phyloP scores from a whole-genome alignment of 2,797 vertebrate species.

The Australoheros facetus region DNA sequence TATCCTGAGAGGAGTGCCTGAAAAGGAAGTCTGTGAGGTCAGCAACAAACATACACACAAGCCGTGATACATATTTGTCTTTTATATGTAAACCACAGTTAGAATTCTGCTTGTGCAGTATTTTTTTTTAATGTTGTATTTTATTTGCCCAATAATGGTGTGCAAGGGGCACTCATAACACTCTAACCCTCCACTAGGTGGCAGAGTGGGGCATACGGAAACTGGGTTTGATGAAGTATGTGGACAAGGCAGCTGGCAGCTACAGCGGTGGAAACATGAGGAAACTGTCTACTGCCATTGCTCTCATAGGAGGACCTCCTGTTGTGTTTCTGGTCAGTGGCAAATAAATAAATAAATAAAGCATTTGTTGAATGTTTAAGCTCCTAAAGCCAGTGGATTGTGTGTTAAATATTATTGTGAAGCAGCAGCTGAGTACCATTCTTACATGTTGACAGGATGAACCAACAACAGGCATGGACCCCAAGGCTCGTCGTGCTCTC shows the following conservation, averaged over 20 bases:
- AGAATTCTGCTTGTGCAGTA: not conserved
- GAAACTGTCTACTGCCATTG: constrained; percentile 97
- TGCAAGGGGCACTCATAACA: not conserved
- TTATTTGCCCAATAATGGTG: not conserved
- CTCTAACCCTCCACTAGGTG: constrained; percentile 79
- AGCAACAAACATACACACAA: constrained; percentile 21
- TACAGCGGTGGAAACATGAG: constrained; percentile 98
- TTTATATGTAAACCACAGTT: not conserved
- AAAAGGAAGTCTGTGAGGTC: constrained; percentile 98
- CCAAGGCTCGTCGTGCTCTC: constrained; percentile 92
- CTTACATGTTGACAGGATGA: constrained; percentile 85
- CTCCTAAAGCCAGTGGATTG: not conserved
- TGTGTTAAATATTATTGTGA: not conserved
- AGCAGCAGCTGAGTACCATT: constrained; percentile 46
- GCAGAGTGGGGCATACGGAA: constrained; percentile 95
- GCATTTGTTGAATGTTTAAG: not conserved
- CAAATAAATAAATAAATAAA: not conserved
- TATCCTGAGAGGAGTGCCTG: constrained; percentile 93
- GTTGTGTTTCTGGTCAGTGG: constrained; percentile 96
- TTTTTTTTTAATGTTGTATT: not conserved
- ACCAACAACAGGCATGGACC: constrained; percentile 99
- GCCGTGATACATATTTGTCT: not conserved
- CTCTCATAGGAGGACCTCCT: constrained; percentile 94
- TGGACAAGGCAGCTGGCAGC: constrained; percentile 89
- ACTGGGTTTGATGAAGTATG: constrained; percentile 83